These are phyloP conservation scores for Drosophila mulleri DNA, from an alignment of 2,888 invertebrate species.

Conservation along the genomic window DNA sequence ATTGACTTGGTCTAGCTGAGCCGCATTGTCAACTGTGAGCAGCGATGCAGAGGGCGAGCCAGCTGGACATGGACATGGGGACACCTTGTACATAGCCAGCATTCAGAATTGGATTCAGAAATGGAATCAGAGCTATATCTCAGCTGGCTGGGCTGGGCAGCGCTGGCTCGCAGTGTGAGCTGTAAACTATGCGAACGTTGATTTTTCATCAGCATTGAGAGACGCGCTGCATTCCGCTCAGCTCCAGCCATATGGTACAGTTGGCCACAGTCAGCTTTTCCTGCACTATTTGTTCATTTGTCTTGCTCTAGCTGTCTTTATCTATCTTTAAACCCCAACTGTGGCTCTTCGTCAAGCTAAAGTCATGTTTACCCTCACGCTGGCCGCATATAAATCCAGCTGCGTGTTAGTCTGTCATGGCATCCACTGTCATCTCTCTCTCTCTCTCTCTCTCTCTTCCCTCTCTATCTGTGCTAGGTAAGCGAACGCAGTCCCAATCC, in stretches of 20 bases:
- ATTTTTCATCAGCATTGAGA: conserved; percentile 71
- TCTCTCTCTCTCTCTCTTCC: background rate
- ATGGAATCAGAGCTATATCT: conserved; percentile 9
- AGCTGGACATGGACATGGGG: conserved; percentile 18
- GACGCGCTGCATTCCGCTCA: conserved; percentile 2
- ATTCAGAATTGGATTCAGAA: conserved; percentile 29
- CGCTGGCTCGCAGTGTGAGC: conserved; percentile 22
- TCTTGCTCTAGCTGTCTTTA: conserved; percentile 57
- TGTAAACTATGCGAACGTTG: conserved; percentile 64
- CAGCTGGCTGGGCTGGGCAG: too few relatives aligned
- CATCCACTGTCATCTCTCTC: conserved; percentile 26
- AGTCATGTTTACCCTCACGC: conserved; percentile 68
- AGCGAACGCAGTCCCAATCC: conserved; percentile 36
- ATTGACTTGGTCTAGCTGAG: conserved; percentile 72
- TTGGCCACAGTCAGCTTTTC: background rate
- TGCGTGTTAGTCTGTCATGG: conserved; percentile 62
- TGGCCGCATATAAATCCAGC: conserved; percentile 75
- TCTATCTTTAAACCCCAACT: conserved; percentile 26
- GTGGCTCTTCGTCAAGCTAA: conserved; percentile 20
- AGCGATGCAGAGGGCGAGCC: conserved; percentile 22
- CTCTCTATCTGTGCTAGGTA: conserved; percentile 25
- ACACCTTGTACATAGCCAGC: conserved; percentile 28
- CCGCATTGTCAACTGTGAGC: conserved; percentile 77
- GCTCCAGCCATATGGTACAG: background rate
- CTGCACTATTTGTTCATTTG: conserved; percentile 56